Evolutionary conservation across 2,113 vertebrate genomes (phyloP).

Genomic region (Felis catus): F.catus_Fca126_mat1.0 CM031418.1:99229501-99230000

Average conservation of each 20-base stretch:
- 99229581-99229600: neutral
- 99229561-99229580: slow-evolving; percentile 17
- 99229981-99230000: slow-evolving; percentile 18
- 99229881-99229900: slow-evolving; percentile 44
- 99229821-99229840: neutral
- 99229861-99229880: neutral
- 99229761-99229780: neutral
- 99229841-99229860: neutral
- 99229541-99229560: neutral
- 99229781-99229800: neutral
- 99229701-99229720: neutral
- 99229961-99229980: neutral
- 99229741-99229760: neutral
- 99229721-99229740: slow-evolving; percentile 3
- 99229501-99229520: neutral
- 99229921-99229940: neutral
- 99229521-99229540: neutral
- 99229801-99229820: neutral
- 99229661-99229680: neutral
- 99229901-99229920: neutral
- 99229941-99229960: slow-evolving; percentile 21
- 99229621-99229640: slow-evolving; percentile 10
- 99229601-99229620: neutral
- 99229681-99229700: neutral
- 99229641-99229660: slow-evolving; percentile 45